Conservation (phyloP, 1,140 invertebrate species). For the Drosophila sp. region DNA sequence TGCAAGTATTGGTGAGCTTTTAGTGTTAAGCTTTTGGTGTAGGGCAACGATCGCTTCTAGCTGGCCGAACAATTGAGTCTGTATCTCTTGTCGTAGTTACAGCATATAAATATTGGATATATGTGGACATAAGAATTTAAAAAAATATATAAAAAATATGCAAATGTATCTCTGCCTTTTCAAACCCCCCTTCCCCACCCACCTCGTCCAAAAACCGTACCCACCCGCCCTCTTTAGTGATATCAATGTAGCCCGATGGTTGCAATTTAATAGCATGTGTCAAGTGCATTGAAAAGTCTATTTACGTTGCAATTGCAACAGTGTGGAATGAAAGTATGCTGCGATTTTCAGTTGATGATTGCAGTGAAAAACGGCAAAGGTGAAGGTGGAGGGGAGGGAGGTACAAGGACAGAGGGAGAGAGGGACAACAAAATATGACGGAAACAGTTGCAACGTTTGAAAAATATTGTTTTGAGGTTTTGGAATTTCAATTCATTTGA, state of each 20-base stretch:
- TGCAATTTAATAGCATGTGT: constrained; percentile 82
- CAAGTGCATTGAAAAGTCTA: constrained; percentile 83
- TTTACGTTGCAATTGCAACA: constrained; percentile 78
- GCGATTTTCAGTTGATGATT: constrained; percentile 67
- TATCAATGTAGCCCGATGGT: constrained; percentile 40
- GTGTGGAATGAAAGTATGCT: not conserved
- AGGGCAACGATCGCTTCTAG: constrained; percentile 4
- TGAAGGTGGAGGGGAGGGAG: not conserved
- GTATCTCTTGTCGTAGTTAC: constrained; percentile 44
- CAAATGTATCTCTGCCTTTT: constrained; percentile 42
- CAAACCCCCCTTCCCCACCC: no score
- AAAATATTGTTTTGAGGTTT: constrained; percentile 75
- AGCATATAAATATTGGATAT: constrained; percentile 74
- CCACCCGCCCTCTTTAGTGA: constrained; percentile 14
- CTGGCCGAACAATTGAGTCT: constrained; percentile 35
- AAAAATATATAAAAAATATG: constrained; percentile 37
- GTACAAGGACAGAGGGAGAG: no score
- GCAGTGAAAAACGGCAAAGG: constrained; percentile 3
- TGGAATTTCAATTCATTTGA: constrained; percentile 69
- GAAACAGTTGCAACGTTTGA: constrained; percentile 18
- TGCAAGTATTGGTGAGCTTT: constrained; percentile 9
- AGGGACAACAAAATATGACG: constrained; percentile 11
- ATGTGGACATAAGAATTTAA: constrained; percentile 37
- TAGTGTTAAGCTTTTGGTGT: not conserved
- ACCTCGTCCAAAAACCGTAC: no score